Evolutionary conservation across 2,113 vertebrate genomes (phyloP).

Genomic region (Dipodomys spectabilis): DNA sequence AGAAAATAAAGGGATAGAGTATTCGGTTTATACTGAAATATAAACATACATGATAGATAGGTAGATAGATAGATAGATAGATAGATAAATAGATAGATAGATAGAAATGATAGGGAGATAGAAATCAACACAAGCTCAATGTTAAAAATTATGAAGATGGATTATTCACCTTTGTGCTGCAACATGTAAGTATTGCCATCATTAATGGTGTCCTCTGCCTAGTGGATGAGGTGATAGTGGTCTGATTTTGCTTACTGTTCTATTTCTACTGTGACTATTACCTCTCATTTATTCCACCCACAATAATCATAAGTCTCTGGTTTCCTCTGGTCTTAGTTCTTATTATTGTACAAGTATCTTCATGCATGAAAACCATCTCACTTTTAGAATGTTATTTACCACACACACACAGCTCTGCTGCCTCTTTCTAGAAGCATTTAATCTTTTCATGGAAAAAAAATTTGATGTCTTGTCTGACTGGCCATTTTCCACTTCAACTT

Average conservation of each 20-base stretch:
- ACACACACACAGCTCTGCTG: not conserved
- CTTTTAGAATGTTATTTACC: not conserved
- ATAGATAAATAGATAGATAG: no score
- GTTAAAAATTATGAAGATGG: not conserved
- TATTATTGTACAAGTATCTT: accelerated
- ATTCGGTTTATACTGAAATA: no score
- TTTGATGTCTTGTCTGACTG: not conserved
- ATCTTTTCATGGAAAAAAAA: not conserved
- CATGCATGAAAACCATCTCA: not conserved
- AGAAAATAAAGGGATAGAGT: no score
- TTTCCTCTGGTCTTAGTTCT: not conserved
- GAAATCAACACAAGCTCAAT: not conserved
- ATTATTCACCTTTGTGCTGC: not conserved
- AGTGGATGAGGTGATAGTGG: not conserved
- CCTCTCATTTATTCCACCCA: not conserved
- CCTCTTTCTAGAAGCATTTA: not conserved
- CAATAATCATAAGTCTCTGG: not conserved
- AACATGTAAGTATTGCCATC: not conserved
- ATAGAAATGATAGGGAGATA: not conserved
- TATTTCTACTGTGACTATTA: not conserved
- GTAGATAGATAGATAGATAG: no score
- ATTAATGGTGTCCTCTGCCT: not conserved
- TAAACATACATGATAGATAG: no score
- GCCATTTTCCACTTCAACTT: not conserved
- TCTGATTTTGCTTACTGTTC: not conserved